Percentiles rank a stretch among this genome's conserved stretches.
These are phyloP conservation scores for Mythimna impura DNA, from an alignment of 2,888 invertebrate genomes.

Conservation along the genomic window DNA sequence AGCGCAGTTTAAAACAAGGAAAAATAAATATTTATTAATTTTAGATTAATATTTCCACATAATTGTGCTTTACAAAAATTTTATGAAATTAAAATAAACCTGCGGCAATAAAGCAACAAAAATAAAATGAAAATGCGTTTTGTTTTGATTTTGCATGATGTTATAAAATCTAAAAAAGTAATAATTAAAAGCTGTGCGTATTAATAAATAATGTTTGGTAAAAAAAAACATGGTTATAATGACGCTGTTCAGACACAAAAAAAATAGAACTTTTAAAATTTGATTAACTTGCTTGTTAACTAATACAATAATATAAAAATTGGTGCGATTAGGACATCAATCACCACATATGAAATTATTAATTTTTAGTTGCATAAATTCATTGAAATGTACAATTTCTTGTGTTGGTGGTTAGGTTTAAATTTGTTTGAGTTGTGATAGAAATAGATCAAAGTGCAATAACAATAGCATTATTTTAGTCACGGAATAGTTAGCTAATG, in stretches of 20 bases:
- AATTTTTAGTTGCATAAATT: neutral
- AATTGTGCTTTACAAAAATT: neutral
- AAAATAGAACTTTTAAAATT: neutral
- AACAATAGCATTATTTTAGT: neutral
- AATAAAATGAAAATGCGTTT: neutral
- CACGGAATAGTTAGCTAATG: constrained; percentile 9
- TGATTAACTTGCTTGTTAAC: neutral
- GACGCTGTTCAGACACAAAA: neutral
- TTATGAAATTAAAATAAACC: neutral
- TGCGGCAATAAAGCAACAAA: neutral
- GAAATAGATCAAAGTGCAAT: constrained; percentile 17
- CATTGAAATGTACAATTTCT: neutral
- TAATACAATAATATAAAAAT: neutral
- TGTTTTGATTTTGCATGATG: neutral
- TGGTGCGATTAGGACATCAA: neutral
- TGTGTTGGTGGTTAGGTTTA: neutral
- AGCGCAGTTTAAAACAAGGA: neutral
- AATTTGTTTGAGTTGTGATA: constrained; percentile 22
- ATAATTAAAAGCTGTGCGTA: no score
- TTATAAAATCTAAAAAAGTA: constrained; percentile 2
- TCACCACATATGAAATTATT: neutral
- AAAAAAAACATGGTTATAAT: neutral
- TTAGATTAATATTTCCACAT: neutral
- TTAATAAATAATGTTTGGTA: neutral
- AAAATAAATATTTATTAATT: neutral